Conservation (phyloP, 2,888 invertebrate species). For the Chalcosyrphus nemorum region DNA sequence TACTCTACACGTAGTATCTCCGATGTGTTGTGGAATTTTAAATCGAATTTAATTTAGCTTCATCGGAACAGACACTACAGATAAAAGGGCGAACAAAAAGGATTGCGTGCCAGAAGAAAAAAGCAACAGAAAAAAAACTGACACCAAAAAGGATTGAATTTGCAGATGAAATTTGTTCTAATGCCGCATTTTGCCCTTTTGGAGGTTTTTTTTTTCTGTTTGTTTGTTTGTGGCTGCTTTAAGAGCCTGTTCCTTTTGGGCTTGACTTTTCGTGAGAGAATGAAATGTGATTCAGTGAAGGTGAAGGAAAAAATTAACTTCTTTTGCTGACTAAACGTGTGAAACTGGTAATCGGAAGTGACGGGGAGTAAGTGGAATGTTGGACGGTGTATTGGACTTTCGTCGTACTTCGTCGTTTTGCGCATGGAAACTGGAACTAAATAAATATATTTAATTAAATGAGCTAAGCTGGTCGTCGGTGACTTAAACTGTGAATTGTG, state of each 20-base stretch:
- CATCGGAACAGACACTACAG: slow-evolving; percentile 33
- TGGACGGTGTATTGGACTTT: background rate
- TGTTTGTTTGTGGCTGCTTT: too few species aligned
- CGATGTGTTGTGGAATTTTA: slow-evolving; percentile 69
- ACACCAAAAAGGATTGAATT: slow-evolving; percentile 26
- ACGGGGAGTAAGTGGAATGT: slow-evolving; percentile 29
- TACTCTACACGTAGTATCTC: slow-evolving; percentile 40
- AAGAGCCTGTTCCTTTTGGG: slow-evolving; percentile 36
- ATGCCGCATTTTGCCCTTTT: slow-evolving; percentile 34
- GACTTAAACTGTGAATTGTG: background rate
- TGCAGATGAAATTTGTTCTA: slow-evolving; percentile 67
- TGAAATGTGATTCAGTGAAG: slow-evolving; percentile 51
- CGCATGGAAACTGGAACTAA: background rate
- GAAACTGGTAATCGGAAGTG: slow-evolving; percentile 51
- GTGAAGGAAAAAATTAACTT: slow-evolving; percentile 27
- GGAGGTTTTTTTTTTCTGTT: too few species aligned
- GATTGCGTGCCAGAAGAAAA: slow-evolving; percentile 29
- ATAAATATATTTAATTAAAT: background rate
- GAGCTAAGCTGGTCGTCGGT: background rate
- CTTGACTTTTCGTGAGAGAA: slow-evolving; percentile 57
- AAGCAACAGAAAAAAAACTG: background rate
- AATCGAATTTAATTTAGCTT: slow-evolving; percentile 70
- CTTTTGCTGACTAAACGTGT: slow-evolving; percentile 37
- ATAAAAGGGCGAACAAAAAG: background rate
- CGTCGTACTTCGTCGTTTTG: background rate